Conservation (phyloP, 2,888 invertebrate species). For the Pandemis cinnamomeana region DNA sequence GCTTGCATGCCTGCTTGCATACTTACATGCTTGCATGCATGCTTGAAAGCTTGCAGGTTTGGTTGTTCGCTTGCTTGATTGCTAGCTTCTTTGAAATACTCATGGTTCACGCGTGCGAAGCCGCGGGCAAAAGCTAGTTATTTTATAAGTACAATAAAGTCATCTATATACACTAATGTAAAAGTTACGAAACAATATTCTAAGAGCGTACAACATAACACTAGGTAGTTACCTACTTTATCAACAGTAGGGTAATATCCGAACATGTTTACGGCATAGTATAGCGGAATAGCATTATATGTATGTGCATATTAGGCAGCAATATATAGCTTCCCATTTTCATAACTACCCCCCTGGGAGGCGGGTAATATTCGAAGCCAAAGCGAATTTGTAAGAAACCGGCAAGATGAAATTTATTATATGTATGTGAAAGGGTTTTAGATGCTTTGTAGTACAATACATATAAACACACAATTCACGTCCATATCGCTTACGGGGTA, state of each 20-base stretch:
- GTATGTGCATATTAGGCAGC: conserved; percentile 25
- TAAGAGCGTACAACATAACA: neutral
- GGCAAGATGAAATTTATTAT: conserved; percentile 34
- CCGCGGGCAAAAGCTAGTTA: too few species aligned
- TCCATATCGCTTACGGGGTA: too few species aligned
- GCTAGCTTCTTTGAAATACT: too few species aligned
- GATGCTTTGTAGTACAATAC: too few species aligned
- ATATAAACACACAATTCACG: too few species aligned
- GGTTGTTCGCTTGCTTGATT: too few species aligned
- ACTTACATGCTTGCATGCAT: too few species aligned
- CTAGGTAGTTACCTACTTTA: neutral
- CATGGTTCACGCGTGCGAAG: too few species aligned
- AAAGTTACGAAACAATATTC: conserved; percentile 3
- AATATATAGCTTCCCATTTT: conserved; percentile 46
- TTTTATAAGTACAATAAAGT: too few species aligned
- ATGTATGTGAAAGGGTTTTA: neutral
- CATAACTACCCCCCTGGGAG: conserved; percentile 47
- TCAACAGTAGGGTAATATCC: conserved; percentile 15
- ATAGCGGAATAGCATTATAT: neutral
- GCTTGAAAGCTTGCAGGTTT: too few species aligned
- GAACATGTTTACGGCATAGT: conserved; percentile 12
- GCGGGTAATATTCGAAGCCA: conserved; percentile 44
- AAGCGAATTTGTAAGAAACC: conserved; percentile 47
- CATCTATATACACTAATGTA: conserved; percentile 21
- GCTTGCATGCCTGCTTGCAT: too few species aligned